Evolutionary conservation across 2,113 vertebrate genomes (phyloP), one percentile per base, ranked within the genome.

Genomic region (Aptenodytes forsteri): DNA sequence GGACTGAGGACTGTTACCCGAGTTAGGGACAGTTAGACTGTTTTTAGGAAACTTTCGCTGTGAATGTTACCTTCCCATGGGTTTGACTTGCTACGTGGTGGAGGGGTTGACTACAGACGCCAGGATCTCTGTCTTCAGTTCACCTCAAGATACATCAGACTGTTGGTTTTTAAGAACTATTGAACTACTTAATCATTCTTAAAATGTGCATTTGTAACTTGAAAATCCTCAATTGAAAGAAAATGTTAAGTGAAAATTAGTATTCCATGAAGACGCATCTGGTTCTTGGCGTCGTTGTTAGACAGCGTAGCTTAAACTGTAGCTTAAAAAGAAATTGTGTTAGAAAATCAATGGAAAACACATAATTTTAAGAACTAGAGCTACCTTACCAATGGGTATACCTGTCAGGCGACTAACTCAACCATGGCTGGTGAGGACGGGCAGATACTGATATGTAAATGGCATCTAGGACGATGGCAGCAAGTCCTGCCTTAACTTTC

Each of bases 81-180:
- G 10, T 59, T 72, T 69, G 12, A 19, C 56, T 26, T 67, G 13
- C 8, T 77, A 1, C 2, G 0, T 14, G 23, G 17, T 34, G 18
- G 44, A 75, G 47, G 8, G 10, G 5, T 19, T 78, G 21, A 23
- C 38, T 67, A 2, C 29, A 64, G 29, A 16, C 25, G 38, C 25
- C 26, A 5, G 18, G 30, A 66, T 23, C 54, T 83, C 12, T 40
- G 3, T 71, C 4, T 62, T 86, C 32, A 12, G 10, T 16, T 67
- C 30, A 32, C 27, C n/a, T 76, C 11, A 7, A 50, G 5, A 9
- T 26, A 6, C 3, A 54, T 58, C 19, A 46, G 16, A 64, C 19
- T 17, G 8, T 30, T 87, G 47, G n/a, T 89, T 77, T 44, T 54
- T 20, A 78, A 82, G 56, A 94, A 19, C 50, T 54, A 2, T 29